Percentiles rank a stretch among this genome's conserved stretches.
These are phyloP conservation scores for Pseudochirops corinnae DNA, from an alignment of 2,797 vertebrate genomes.

Conservation along the genomic window DNA sequence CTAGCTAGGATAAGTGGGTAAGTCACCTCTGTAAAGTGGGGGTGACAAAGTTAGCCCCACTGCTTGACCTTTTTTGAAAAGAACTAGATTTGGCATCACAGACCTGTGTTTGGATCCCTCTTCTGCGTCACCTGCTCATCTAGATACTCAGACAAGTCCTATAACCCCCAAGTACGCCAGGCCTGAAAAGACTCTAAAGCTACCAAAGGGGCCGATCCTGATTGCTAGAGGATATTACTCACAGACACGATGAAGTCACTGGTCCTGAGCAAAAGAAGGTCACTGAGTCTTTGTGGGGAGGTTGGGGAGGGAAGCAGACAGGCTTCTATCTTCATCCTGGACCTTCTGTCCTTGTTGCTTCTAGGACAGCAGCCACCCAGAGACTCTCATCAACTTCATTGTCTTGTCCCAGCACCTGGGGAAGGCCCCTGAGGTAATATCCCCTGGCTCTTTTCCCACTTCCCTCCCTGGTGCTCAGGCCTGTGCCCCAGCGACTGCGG, in stretches of 20 bases:
- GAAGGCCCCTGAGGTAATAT: slow-evolving; percentile 94
- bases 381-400: slow-evolving; percentile 95
- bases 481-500: neutral
- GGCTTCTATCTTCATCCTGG: neutral
- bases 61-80: neutral
- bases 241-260: neutral
- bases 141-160: neutral
- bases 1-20: neutral
- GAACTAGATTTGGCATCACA: neutral
- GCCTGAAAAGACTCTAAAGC: neutral
- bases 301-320: neutral
- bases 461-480: neutral
- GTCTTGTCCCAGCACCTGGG: slow-evolving; percentile 96
- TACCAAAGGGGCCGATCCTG: neutral
- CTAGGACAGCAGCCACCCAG: slow-evolving; percentile 96
- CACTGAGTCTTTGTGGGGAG: neutral
- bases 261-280: neutral
- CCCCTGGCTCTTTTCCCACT: neutral
- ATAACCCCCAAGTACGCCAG: neutral
- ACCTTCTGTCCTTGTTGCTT: neutral
- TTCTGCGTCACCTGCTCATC: neutral
- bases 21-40: neutral
- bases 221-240: neutral
- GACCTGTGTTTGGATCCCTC: neutral
- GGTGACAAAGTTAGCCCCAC: neutral